Evolutionary conservation across 2,797 vertebrate genomes (phyloP), one percentile per base, ranked within the genome.

Genomic region (Chloroceryle amazona): DNA sequence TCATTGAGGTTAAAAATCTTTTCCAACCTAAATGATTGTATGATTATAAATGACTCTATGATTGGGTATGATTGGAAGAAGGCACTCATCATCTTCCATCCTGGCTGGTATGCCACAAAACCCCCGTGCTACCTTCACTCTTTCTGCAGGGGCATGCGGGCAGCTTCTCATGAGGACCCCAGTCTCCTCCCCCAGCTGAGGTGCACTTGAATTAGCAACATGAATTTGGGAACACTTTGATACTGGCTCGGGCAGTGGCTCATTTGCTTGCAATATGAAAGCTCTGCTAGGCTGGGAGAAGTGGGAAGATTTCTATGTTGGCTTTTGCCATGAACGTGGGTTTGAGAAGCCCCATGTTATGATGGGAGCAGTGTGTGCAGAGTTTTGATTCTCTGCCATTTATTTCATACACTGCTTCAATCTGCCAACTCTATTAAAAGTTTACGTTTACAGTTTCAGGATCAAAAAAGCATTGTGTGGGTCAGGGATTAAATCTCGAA

Each of bases 401-500:
- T 33, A 1, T 91, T 85, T 81, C 35, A 15, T 58, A 13, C 55
- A 37, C 4, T 0, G 2, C 39, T 82, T 33, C 35, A 8, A 13
- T 73, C 81, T 14, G 2, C 65, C 75, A 90, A 0, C 75, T 78
- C 65, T n/a, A 4, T 44, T 72, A 60, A 84, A 66, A 81, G 72
- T 91, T 74, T 81, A 72, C 39, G 3, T 76, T 90, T 86, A 70
- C 66, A 86, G n/a, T 73, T 72, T 78, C 35, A 54, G 72, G 91
- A 95, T 95, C 72, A 90, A 7, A 93, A 86, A 31, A 62, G 11
- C 46, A 4, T 89, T 92, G 88, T 80, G 87, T 84, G 89, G 80
- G 85, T 44, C 85, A 81, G 80, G 54, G 66, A 55, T 90, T 90
- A 58, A 75, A 20, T 94, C 78, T 51, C 62, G 54, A 58, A 22